Evolutionary conservation across 1,140 invertebrate genomes (phyloP), one percentile per base, ranked within the genome.

Genomic region (Neodiprion virginianus): DNA sequence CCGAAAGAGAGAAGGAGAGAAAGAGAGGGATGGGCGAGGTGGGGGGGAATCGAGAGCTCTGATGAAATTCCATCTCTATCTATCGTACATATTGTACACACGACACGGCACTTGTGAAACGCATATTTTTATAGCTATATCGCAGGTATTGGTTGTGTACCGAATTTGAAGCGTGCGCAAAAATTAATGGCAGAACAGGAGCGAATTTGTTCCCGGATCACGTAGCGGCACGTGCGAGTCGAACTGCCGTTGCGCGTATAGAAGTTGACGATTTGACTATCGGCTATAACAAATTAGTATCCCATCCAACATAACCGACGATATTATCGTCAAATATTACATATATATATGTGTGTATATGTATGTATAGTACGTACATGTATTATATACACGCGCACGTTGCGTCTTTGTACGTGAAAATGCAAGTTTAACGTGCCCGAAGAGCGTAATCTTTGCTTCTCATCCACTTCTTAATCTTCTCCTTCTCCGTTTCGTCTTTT

Each of bases 201-300:
- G 11, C 8, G 11, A 61, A 61, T 61, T 17, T 3, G 53, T 61
- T 14, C 53, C 53, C 53, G 11, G n/a, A 61, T 17, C 53, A 61
- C 53, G 53, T 61, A 61, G n/a, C n/a, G 53, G 53, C 53, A 61
- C 53, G 53, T 61, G 53, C 53, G 53, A 61, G 53, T 17, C 53
- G 28, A 61, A 61, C 53, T 61, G 53, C 53, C 3, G 53, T 61
- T 61, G 53, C 53, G 53, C 53, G 53, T 14, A 14, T 17, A 61
- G 53, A 61, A 8, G 53, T 8, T 61, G 53, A 61, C 53, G 53
- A 61, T 61, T 61, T 61, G 8, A 61, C 53, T 61, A 61, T 17
- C 53, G n/a, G 11, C 11, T 12, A 12, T 14, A 14, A 12, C 3
- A 8, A 14, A 61, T 61, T 17, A 61, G 11, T 17, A 61, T 61